phyloP scores from a whole-genome alignment of 2,113 vertebrate genomes.

The Galbula dea region DNA sequence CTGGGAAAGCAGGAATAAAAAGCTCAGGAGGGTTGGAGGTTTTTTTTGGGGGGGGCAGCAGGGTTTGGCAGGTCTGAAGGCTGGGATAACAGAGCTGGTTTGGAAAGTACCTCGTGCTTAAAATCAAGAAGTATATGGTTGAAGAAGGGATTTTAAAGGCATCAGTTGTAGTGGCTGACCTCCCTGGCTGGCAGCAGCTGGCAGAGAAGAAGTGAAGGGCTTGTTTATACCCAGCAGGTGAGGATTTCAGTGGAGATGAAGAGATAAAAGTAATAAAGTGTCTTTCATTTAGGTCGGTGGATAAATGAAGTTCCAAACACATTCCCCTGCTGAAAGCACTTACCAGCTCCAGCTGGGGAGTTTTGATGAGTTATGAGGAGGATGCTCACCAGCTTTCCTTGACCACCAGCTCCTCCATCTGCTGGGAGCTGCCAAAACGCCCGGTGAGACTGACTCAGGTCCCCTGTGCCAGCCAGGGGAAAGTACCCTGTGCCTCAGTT shows the following conservation, averaged over 20 bases:
- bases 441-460: not conserved
- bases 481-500: not conserved
- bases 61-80: not conserved
- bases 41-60: no score
- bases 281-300: not conserved
- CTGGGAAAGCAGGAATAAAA: not conserved
- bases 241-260: not conserved
- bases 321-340: not conserved
- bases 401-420: not conserved
- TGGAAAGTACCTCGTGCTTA: not conserved
- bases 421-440: not conserved
- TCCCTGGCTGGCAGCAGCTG: not conserved
- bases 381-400: not conserved
- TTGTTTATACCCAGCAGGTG: not conserved
- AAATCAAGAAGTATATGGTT: no score
- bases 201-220: not conserved
- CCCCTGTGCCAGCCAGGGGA: not conserved
- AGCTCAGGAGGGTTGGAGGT: not conserved
- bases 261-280: not conserved
- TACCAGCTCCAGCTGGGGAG: not conserved
- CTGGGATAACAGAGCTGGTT: not conserved
- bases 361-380: not conserved
- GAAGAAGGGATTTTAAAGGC: not conserved
- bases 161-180: not conserved
- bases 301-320: not conserved